phyloP scores from a whole-genome alignment of 2,888 invertebrate genomes.

The Apocheima hispidaria region DNA sequence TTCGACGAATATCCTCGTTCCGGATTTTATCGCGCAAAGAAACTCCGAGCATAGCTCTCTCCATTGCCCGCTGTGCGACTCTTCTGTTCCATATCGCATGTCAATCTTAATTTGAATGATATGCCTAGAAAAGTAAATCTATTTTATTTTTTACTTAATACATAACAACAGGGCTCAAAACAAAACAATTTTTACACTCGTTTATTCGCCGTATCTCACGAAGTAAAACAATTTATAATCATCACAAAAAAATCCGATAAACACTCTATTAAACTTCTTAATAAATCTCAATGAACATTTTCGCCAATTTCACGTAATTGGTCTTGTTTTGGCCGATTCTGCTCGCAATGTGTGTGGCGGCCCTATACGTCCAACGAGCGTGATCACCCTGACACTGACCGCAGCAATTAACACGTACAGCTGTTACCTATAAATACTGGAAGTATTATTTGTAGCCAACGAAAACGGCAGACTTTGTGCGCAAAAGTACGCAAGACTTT shows the following conservation, averaged over 20 bases:
- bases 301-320: constrained; percentile 78
- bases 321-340: constrained; percentile 66
- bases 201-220: neutral
- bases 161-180: neutral
- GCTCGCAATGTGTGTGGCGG: constrained; percentile 52
- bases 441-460: neutral
- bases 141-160: neutral
- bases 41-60: too few species aligned
- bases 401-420: constrained; percentile 64
- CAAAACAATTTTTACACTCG: constrained; percentile 1
- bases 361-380: constrained; percentile 65
- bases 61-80: too few species aligned
- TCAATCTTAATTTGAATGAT: too few species aligned
- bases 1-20: too few species aligned
- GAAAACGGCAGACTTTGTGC: neutral
- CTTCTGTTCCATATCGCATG: too few species aligned
- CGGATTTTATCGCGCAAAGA: too few species aligned
- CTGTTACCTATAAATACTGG: constrained; percentile 45
- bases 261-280: constrained; percentile 54
- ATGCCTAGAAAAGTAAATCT: too few species aligned
- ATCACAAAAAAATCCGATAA: constrained; percentile 68
- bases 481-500: neutral
- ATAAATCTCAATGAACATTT: constrained; percentile 70
- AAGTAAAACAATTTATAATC: constrained; percentile 6
- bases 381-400: constrained; percentile 70